Percentiles rank a stretch among this genome's conserved stretches.
Conservation (phyloP, 2,888 invertebrate genomes). For the Troglohyphantes excavatus region DNA sequence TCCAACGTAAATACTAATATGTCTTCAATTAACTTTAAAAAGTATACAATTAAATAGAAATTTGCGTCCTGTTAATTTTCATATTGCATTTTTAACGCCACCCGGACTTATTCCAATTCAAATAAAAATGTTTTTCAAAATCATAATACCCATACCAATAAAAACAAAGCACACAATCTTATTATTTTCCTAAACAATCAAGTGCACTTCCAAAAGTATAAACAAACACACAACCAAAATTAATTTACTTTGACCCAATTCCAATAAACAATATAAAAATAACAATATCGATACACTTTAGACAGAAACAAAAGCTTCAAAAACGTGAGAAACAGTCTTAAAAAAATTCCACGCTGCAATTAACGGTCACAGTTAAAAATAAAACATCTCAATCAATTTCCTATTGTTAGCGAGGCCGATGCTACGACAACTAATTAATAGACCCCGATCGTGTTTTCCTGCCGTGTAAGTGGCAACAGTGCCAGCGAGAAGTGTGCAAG, state of each 20-base stretch:
- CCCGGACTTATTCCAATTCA: too few relatives aligned
- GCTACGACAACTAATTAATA: slow-evolving; percentile 66
- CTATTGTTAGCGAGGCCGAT: slow-evolving; percentile 34
- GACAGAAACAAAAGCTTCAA: background rate
- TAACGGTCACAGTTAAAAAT: slow-evolving; percentile 26
- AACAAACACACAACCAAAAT: slow-evolving; percentile 11
- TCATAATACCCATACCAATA: too few relatives aligned
- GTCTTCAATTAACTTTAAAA: too few relatives aligned
- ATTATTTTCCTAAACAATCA: too few relatives aligned
- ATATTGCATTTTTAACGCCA: too few relatives aligned
- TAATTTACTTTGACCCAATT: slow-evolving; percentile 51
- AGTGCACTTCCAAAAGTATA: background rate
- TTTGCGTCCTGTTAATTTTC: too few relatives aligned
- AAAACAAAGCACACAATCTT: too few relatives aligned
- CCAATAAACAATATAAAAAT: slow-evolving; percentile 36
- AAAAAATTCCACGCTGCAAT: background rate
- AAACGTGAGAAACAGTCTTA: slow-evolving; percentile 32
- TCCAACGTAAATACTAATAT: too few relatives aligned
- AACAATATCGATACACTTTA: too few relatives aligned
- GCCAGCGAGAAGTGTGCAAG: slow-evolving; percentile 27
- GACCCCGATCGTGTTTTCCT: background rate
- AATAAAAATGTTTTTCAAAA: too few relatives aligned
- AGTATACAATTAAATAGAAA: too few relatives aligned
- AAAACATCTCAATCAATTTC: slow-evolving; percentile 50
- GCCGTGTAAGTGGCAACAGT: background rate